Percentiles rank a stretch among this genome's conserved stretches.
Evolutionary conservation across 1,140 invertebrate genomes (phyloP).

Genomic region (Formica selysi): DNA sequence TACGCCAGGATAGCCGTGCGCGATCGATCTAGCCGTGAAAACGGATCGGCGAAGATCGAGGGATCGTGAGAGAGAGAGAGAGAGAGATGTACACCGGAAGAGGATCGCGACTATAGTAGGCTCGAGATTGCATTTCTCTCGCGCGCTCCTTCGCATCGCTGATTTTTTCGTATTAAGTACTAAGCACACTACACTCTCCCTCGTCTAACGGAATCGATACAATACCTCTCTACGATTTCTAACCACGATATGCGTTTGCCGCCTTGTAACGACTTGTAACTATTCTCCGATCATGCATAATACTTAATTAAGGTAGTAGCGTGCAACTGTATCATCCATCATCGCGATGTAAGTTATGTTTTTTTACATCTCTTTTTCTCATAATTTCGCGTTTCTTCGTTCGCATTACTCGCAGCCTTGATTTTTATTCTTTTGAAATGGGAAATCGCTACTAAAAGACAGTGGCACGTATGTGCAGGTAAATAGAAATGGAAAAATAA

Average conservation of each 20-base stretch:
- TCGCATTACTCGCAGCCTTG: not conserved
- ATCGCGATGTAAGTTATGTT: not conserved
- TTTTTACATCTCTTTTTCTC: not conserved
- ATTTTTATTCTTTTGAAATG: conserved; percentile 13
- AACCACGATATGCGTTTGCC: not conserved
- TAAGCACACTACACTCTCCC: conserved; percentile 16
- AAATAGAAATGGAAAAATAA: conserved; percentile 49
- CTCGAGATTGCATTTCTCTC: conserved; percentile 36
- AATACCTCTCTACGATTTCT: conserved; percentile 18
- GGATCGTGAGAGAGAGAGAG: conserved; percentile 55
- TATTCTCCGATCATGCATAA: not conserved
- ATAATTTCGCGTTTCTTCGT: too few relatives aligned
- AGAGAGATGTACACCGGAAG: conserved; percentile 42
- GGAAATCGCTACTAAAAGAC: conserved; percentile 2
- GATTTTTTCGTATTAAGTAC: not conserved
- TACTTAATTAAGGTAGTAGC: conserved; percentile 33
- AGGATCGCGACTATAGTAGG: not conserved
- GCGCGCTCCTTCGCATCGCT: not conserved
- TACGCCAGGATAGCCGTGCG: conserved; percentile 19
- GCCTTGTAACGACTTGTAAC: not conserved
- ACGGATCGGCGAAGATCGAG: not conserved
- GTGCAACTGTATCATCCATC: not conserved
- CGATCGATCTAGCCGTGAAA: conserved; percentile 38
- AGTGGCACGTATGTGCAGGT: conserved; percentile 2
- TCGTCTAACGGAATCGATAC: conserved; percentile 30